Conservation (phyloP, 2,888 invertebrate species). For the Tenthredo livida region DNA sequence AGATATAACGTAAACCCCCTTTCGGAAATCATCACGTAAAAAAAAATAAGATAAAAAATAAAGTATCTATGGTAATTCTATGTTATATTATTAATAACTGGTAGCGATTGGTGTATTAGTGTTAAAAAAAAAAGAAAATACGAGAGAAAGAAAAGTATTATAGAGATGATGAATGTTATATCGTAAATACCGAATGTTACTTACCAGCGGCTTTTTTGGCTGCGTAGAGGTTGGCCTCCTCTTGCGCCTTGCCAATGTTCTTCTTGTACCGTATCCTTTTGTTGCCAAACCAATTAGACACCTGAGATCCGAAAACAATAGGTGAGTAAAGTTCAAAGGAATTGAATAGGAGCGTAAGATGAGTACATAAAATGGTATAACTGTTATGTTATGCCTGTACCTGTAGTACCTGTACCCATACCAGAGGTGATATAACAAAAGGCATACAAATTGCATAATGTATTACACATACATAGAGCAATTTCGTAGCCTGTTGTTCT, state of each 20-base stretch:
- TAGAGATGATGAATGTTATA: not conserved
- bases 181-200: slow-evolving; percentile 70
- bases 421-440: slow-evolving; percentile 13
- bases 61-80: too few species aligned
- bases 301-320: slow-evolving; percentile 80
- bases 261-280: slow-evolving; percentile 99
- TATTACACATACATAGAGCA: not conserved
- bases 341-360: not conserved
- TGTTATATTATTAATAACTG: too few species aligned
- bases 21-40: too few species aligned
- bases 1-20: not conserved
- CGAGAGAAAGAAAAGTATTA: too few species aligned
- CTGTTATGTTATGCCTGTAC: not conserved
- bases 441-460: slow-evolving; percentile 13
- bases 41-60: too few species aligned
- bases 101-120: too few species aligned
- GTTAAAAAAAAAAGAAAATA: too few species aligned
- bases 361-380: not conserved
- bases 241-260: slow-evolving; percentile 99
- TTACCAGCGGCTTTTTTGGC: slow-evolving; percentile 97
- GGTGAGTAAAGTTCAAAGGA: not conserved
- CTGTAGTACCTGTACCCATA: not conserved
- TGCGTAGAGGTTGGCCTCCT: slow-evolving; percentile 99
- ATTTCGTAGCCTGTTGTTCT: not conserved
- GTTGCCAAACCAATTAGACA: slow-evolving; percentile 99